Evolutionary conservation across 1,140 invertebrate genomes (phyloP).

Genomic region (Cyclargus thomasi): DNA sequence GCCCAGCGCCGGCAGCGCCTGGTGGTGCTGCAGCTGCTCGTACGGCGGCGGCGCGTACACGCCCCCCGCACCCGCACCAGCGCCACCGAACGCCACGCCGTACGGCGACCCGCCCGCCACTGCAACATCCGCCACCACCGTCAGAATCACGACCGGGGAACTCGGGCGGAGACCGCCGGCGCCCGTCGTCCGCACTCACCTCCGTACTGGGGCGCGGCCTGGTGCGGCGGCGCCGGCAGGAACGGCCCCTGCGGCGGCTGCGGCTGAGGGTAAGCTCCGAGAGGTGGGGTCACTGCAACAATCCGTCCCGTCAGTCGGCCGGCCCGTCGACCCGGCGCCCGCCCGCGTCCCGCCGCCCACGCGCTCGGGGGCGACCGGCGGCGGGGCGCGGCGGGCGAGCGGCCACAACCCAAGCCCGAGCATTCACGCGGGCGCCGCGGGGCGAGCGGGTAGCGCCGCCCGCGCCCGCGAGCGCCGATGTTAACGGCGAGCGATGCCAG

Average conservation of each 20-base stretch:
- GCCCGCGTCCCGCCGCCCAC: neutral
- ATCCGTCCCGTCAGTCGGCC: constrained; percentile 31
- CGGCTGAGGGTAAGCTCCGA: constrained; percentile 71
- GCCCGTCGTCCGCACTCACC: constrained; percentile 33
- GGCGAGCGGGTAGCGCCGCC: constrained; percentile 31
- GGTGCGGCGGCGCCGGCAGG: constrained; percentile 68
- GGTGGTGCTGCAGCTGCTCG: constrained; percentile 77
- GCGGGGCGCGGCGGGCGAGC: constrained; percentile 28
- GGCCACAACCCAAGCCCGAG: constrained; percentile 69
- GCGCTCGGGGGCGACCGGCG: neutral
- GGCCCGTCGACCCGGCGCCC: neutral
- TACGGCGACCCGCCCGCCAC: constrained; percentile 44
- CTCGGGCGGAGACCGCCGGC: neutral
- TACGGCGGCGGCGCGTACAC: constrained; percentile 79
- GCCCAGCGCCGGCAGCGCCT: constrained; percentile 76
- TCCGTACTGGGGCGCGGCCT: constrained; percentile 69
- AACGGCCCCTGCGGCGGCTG: constrained; percentile 72
- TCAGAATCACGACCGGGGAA: neutral
- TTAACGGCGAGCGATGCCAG: constrained; percentile 73
- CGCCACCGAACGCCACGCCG: constrained; percentile 77
- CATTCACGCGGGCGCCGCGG: constrained; percentile 69
- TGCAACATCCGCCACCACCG: neutral
- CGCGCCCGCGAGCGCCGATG: constrained; percentile 52
- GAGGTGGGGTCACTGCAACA: constrained; percentile 72
- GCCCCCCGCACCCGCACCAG: constrained; percentile 75